Conservation (phyloP, 2,888 invertebrate species). For the Xylota sylvarum region DNA sequence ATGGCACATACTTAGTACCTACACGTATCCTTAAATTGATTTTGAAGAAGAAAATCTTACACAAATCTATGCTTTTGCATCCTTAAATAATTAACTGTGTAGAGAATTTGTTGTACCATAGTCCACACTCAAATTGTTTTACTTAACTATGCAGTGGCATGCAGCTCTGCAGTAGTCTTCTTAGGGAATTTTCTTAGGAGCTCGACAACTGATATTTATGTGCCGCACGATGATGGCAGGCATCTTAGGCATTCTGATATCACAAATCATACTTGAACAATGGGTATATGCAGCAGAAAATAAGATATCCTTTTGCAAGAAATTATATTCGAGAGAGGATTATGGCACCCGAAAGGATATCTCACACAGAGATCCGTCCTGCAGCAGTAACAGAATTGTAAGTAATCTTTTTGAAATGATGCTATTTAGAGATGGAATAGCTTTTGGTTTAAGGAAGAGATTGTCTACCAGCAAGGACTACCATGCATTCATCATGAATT, state of each 20-base stretch:
- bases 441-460: neutral
- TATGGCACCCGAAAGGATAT: slow-evolving; percentile 41
- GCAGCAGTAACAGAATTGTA: slow-evolving; percentile 1
- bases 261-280: slow-evolving; percentile 59
- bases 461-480: slow-evolving; percentile 12
- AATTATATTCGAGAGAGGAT: slow-evolving; percentile 35
- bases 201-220: slow-evolving; percentile 42
- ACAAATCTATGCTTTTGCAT: slow-evolving; percentile 23
- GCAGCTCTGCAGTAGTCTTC: neutral
- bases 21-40: slow-evolving; percentile 13
- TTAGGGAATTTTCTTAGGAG: neutral
- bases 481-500: slow-evolving; percentile 25
- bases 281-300: slow-evolving; percentile 39
- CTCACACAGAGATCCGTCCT: slow-evolving; percentile 8
- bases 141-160: slow-evolving; percentile 14
- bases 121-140: slow-evolving; percentile 24
- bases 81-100: slow-evolving; percentile 48
- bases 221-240: neutral
- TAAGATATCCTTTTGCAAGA: slow-evolving; percentile 49
- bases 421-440: slow-evolving; percentile 3
- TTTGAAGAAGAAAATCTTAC: slow-evolving; percentile 7
- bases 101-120: slow-evolving; percentile 13
- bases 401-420: slow-evolving; percentile 3
- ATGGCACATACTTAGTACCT: neutral
- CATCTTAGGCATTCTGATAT: slow-evolving; percentile 16